phyloP scores from a whole-genome alignment of 2,888 invertebrate species.

The Spisula solida region DNA sequence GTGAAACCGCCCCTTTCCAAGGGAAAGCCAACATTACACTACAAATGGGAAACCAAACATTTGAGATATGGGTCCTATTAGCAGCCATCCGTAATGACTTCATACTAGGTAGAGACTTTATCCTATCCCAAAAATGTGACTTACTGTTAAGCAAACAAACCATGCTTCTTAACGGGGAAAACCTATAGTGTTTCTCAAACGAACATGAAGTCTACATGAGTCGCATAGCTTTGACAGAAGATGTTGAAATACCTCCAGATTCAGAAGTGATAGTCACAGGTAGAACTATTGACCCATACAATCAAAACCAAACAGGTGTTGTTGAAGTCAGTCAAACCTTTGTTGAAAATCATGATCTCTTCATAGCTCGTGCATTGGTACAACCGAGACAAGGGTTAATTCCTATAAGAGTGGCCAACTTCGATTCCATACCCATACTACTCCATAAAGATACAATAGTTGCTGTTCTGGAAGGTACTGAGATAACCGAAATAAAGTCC shows the following conservation, averaged over 20 bases:
- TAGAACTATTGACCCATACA: constrained; percentile 25
- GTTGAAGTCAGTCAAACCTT: too few species aligned
- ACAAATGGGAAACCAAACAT: constrained; percentile 14
- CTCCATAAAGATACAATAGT: constrained; percentile 16
- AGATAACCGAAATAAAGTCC: neutral
- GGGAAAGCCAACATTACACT: constrained; percentile 35
- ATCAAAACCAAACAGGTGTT: constrained; percentile 1
- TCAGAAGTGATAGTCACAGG: constrained; percentile 42
- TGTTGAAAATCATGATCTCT: constrained; percentile 32
- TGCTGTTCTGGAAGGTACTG: neutral
- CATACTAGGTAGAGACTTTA: constrained; percentile 32
- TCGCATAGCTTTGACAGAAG: constrained; percentile 38
- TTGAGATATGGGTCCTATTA: constrained; percentile 23
- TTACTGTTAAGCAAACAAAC: too few species aligned
- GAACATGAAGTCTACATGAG: constrained; percentile 17
- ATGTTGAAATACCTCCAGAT: constrained; percentile 36
- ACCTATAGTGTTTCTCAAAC: too few species aligned
- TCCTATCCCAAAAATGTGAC: constrained; percentile 32
- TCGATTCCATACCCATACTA: neutral
- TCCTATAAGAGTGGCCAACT: constrained; percentile 48
- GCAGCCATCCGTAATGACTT: constrained; percentile 40
- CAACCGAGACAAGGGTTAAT: constrained; percentile 31
- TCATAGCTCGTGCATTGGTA: constrained; percentile 41
- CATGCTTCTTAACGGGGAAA: too few species aligned
- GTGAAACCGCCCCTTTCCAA: constrained; percentile 39